Conservation (phyloP, 2,113 vertebrate genomes). For the Oenanthe oenanthe region DNA sequence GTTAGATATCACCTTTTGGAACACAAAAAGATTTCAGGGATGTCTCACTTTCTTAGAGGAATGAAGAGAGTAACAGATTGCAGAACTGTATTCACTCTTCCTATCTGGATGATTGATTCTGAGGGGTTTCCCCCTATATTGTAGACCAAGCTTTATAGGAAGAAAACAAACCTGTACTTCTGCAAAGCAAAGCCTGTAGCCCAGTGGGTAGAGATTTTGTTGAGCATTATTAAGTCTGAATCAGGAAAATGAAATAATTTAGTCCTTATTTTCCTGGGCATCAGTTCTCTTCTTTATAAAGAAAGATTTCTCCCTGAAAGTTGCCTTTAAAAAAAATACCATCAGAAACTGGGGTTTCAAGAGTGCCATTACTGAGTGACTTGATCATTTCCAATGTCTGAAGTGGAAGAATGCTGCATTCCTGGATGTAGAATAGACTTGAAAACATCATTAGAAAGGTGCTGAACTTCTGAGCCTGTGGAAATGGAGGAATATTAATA, state of each 20-base stretch:
- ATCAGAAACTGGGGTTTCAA: not conserved
- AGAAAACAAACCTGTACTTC: not conserved
- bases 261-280: not conserved
- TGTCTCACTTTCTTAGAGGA: not conserved
- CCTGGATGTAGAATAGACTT: not conserved
- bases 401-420: not conserved
- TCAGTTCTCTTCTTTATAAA: not conserved
- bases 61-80: not conserved
- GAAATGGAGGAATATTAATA: not conserved
- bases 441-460: not conserved
- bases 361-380: not conserved
- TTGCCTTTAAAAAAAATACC: not conserved
- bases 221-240: not conserved
- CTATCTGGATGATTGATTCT: not conserved
- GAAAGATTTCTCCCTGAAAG: not conserved
- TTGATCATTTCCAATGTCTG: not conserved
- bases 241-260: not conserved
- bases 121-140: not conserved
- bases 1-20: not conserved
- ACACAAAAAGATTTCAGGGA: not conserved
- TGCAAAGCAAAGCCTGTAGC: not conserved
- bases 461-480: not conserved
- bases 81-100: not conserved
- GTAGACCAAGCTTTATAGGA: not conserved
- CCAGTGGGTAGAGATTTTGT: not conserved